Base-by-base conservation (phyloP, 2,113 vertebrate species). In the Microtus montanus region DNA sequence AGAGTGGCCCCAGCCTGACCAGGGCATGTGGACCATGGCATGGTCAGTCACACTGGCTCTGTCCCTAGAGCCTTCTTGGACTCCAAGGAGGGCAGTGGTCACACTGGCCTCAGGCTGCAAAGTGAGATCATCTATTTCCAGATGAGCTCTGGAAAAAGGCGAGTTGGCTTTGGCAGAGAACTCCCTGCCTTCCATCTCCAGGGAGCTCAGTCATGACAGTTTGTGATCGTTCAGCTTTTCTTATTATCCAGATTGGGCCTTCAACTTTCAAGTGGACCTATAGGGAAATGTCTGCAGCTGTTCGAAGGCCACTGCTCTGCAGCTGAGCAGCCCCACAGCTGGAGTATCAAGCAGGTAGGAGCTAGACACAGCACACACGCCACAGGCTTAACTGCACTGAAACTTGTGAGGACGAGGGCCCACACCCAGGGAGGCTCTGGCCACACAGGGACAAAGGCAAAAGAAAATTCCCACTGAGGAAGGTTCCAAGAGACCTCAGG, bases 51-150 rank as follows among this genome's bases (percentile, higher is more conserved):
- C 54, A 28, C 35, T 47, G 24, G 17, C 44, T 35, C 49, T 15
- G 15, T 87, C 49, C 24, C 4, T 47, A 52, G 77, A 64, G 28
- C 24, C 58, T 70, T 92, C 68, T 38, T 0, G 28, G 41, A 47
- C 6, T 26, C 1, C 5, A 17, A 28, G 84, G 54, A 89, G n/a
- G 41, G 35, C 30, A 14, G 68, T 73, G 87, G 87, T 61, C 22
- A 30, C 66, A 63, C 58, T 91, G 93, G 79, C 80, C 2, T 1
- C 12, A 44, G n/a, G 52, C 73, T 54, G 22, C 47, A 14, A 89
- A 70, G 68, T 94, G 41, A 83, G 35, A 41, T 35, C 64, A 30
- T 94, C 89, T 95, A 35, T 89, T 91, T 96, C 83, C 91, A 35
- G 82, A 64, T 84, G 58, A 44, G 26, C 58, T 84, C 58, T 84